Conservation (phyloP, 2,888 invertebrate genomes). For the Oscheius sp. region DNA sequence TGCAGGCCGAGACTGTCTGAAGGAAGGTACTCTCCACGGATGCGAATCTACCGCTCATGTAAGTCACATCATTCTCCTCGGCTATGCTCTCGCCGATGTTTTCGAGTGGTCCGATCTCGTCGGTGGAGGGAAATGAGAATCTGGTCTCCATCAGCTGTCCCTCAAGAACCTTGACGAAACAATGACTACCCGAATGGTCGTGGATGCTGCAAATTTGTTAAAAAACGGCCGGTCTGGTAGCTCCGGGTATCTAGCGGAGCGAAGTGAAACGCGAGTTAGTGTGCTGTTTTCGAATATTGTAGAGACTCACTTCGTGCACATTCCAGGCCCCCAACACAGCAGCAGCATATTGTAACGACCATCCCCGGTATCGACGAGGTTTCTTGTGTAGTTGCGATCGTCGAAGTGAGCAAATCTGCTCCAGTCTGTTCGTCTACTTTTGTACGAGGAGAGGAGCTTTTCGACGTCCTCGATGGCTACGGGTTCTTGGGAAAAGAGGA, state of each 20-base stretch:
- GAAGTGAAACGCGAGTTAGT: no score
- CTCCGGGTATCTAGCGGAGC: not conserved
- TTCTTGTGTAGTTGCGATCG: slow-evolving; percentile 91
- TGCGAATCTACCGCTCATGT: slow-evolving; percentile 86
- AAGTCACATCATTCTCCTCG: slow-evolving; percentile 85
- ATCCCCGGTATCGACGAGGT: slow-evolving; percentile 77
- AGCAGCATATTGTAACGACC: slow-evolving; percentile 96
- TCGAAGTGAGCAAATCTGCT: slow-evolving; percentile 93
- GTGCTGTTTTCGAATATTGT: no score
- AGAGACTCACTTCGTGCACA: slow-evolving; percentile 77
- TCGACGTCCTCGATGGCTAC: slow-evolving; percentile 91
- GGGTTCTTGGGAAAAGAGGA: slow-evolving; percentile 77
- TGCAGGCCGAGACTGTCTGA: slow-evolving; percentile 92
- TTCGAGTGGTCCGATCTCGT: slow-evolving; percentile 78
- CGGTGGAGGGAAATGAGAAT: slow-evolving; percentile 82
- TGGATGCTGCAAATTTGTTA: slow-evolving; percentile 82
- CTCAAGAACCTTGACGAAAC: slow-evolving; percentile 91
- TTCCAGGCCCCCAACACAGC: slow-evolving; percentile 93
- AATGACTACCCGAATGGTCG: slow-evolving; percentile 94
- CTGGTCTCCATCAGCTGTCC: slow-evolving; percentile 85
- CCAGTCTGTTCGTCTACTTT: slow-evolving; percentile 90
- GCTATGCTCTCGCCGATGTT: slow-evolving; percentile 81
- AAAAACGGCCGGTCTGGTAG: not conserved
- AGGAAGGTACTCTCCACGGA: slow-evolving; percentile 9
- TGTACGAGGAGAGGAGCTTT: slow-evolving; percentile 83